Evolutionary conservation across 2,888 invertebrate genomes (phyloP), one percentile per base, ranked within the genome.

Genomic region (Spodoptera exigua): DNA sequence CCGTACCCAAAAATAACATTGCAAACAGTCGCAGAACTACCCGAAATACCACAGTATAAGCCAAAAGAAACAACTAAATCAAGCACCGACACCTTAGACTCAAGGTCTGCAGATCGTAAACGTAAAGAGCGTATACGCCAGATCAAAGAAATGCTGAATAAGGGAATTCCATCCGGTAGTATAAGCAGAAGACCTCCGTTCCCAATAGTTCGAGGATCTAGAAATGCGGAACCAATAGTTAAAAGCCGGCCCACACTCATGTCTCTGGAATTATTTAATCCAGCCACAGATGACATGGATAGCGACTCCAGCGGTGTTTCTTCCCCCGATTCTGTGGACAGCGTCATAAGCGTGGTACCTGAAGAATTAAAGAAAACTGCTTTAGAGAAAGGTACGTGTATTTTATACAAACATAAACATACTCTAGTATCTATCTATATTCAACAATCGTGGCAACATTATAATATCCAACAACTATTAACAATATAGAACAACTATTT

Each of bases 281-380:
- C 98, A 1, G 98, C 98, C 82, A 97, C 97, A 5, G 98, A 98
- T 83, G 98, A 98, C 80, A 95, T 98, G 87, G 98, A 98, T 85
- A 98, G 98, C 80, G 98, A 98, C 85, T 98, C 97, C 0, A 97
- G 97, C 80, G 97, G 97, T 3, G 97, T 97, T 11, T 98, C 98
- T 0, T 98, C 98, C 0, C 98, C 98, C 2, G 98, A 98, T 84
- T 98, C 98, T 2, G 96, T 97, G 1, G 97, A 97, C 76, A 97
- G 97, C 81, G 98, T 98, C 0, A 97, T 98, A 72, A 97, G 97
- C 80, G 97, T 97, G 0, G 95, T 96, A 13, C 95, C 95, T 10
- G 96, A 96, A 39, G 96, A 96, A 74, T 88, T 95, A 18, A 90
- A 90, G 18, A 93, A 92, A 82, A 88, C 82, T 54, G 91, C 91